Percentiles rank a stretch among this genome's conserved stretches.
phyloP scores from a whole-genome alignment of 64 coral and sea anemone species.

The Montipora sp. region DNA sequence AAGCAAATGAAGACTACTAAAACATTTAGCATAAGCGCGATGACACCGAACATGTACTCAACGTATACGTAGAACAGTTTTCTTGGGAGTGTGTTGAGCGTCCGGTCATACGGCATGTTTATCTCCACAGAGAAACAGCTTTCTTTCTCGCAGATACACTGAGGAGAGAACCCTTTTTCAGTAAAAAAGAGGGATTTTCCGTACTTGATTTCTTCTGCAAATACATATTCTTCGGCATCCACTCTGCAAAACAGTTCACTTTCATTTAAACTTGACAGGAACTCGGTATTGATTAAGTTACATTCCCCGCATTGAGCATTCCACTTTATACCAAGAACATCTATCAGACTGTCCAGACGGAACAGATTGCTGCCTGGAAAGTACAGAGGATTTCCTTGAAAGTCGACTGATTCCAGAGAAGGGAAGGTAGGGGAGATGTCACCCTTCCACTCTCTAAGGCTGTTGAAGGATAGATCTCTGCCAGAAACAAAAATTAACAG shows the following conservation, averaged over 20 bases:
- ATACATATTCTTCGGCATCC: background rate
- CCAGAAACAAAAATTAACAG: background rate
- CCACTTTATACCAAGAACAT: slow-evolving; percentile 20
- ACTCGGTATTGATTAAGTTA: background rate
- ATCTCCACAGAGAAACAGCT: slow-evolving; percentile 4
- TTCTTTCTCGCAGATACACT: slow-evolving; percentile 45
- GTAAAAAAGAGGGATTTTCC: slow-evolving; percentile 43
- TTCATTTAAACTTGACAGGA: background rate
- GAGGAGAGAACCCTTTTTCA: slow-evolving; percentile 44
- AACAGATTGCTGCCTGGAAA: slow-evolving; percentile 28
- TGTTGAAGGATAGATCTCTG: slow-evolving; percentile 48
- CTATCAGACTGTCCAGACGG: background rate
- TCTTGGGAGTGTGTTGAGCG: slow-evolving; percentile 39
- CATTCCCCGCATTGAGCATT: slow-evolving; percentile 19
- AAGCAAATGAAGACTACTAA: slow-evolving; percentile 29
- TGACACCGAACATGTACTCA: slow-evolving; percentile 47
- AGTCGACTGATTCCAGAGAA: background rate
- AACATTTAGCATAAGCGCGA: slow-evolving; percentile 33
- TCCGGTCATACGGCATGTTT: background rate
- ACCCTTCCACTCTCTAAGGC: slow-evolving; percentile 20
- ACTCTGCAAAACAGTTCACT: background rate
- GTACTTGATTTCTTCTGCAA: slow-evolving; percentile 28
- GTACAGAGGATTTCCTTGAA: slow-evolving; percentile 36
- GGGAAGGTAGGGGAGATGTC: background rate
- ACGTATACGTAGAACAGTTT: slow-evolving; percentile 53